A percentile compares a stretch with the other conserved stretches of the same genome.
phyloP scores from a whole-genome alignment of 37 sponge, comb jelly and placozoan species.

The Geodia barretti region DNA sequence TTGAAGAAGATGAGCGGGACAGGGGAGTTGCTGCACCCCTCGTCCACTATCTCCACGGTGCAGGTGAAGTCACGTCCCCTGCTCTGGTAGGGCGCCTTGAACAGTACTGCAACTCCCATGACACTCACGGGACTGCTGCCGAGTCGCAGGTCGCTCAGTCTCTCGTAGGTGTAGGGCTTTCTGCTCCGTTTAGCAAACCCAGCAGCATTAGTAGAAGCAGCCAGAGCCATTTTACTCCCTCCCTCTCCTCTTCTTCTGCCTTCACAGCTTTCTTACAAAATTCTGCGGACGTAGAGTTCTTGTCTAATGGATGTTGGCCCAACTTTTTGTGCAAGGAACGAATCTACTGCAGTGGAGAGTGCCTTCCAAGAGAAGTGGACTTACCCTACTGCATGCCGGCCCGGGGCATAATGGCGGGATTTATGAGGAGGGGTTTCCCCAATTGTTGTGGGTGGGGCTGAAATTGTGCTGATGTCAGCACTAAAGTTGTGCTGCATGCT shows the following conservation, averaged over 20 bases:
- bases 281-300: too few relatives aligned
- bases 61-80: not conserved
- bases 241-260: too few relatives aligned
- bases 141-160: not conserved
- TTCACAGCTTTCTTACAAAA: too few relatives aligned
- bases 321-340: too few relatives aligned
- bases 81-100: not conserved
- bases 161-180: not conserved
- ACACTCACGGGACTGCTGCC: not conserved
- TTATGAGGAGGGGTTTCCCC: too few relatives aligned
- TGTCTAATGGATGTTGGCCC: too few relatives aligned
- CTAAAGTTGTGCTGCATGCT: not conserved
- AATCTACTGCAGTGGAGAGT: too few relatives aligned
- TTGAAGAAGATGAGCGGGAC: not conserved
- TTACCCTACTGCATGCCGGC: too few relatives aligned
- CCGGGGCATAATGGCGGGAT: too few relatives aligned
- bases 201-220: not conserved
- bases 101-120: not conserved
- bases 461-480: not conserved
- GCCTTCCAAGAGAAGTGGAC: too few relatives aligned
- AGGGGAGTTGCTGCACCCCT: not conserved
- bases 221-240: not conserved
- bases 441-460: not conserved
- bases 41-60: not conserved
- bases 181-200: not conserved